A percentile compares a stretch with the other conserved stretches of the same genome.
phyloP scores from a whole-genome alignment of 2,113 vertebrate genomes.

The Astatotilapia flaviijosephi region DNA sequence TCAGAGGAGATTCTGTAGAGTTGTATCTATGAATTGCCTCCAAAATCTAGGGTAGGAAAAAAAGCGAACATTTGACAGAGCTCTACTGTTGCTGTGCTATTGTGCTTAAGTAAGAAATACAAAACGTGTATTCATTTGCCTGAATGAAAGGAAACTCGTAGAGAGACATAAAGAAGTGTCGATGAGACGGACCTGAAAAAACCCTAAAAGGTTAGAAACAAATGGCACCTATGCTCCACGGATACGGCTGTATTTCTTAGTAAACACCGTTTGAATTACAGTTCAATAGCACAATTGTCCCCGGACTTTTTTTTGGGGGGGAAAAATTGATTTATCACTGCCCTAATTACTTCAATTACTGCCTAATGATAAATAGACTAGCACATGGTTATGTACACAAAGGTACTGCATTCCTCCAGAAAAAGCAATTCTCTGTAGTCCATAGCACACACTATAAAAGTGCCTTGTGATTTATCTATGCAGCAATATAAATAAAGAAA shows the following conservation, averaged over 20 bases:
- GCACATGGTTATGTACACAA: conserved; percentile 42
- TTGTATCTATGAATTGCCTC: conserved; percentile 40
- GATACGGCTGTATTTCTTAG: neutral
- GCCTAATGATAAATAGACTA: conserved; percentile 49
- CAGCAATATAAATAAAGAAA: conserved; percentile 53
- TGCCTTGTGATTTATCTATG: conserved; percentile 60
- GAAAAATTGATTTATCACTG: conserved; percentile 49
- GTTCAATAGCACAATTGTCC: conserved; percentile 38
- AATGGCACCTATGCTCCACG: neutral
- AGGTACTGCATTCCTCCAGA: conserved; percentile 40
- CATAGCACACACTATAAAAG: conserved; percentile 50
- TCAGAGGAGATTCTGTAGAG: conserved; percentile 52
- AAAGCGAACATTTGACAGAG: conserved; percentile 15
- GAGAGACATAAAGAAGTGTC: neutral
- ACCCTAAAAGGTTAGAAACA: neutral
- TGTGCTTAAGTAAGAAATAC: neutral
- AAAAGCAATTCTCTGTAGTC: conserved; percentile 65
- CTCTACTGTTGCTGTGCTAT: neutral
- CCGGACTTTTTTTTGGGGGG: neutral
- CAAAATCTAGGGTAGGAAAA: conserved; percentile 30
- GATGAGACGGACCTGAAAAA: neutral
- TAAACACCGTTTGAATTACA: conserved; percentile 20
- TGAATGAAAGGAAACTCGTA: neutral
- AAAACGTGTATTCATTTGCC: neutral
- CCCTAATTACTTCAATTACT: conserved; percentile 61